Percentiles rank a stretch among this genome's conserved stretches.
phyloP scores from a whole-genome alignment of 1,140 invertebrate genomes.

The Triops cancriformis region DNA sequence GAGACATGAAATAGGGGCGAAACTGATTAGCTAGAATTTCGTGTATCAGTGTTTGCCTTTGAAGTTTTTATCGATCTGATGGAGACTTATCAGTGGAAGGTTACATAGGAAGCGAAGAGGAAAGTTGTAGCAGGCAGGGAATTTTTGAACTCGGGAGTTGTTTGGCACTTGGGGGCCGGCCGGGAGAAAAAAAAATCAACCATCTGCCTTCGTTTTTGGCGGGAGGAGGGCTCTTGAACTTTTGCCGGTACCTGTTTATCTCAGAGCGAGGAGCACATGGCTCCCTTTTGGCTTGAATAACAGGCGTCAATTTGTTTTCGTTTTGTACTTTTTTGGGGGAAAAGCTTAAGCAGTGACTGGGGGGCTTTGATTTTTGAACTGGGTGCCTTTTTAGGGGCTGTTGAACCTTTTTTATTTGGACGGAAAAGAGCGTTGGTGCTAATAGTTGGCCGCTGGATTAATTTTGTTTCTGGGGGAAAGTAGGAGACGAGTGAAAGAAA shows the following conservation, averaged over 20 bases:
- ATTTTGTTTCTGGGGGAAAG: too few relatives aligned
- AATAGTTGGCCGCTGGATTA: too few relatives aligned
- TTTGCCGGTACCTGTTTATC: background rate
- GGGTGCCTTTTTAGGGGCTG: background rate
- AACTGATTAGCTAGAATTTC: background rate
- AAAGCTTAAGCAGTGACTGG: background rate
- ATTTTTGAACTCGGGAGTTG: too few relatives aligned
- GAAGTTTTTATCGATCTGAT: background rate
- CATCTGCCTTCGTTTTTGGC: background rate
- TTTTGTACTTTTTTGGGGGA: background rate
- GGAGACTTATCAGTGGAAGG: background rate
- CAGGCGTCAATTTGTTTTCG: background rate
- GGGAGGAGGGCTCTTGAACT: background rate
- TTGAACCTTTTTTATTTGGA: background rate
- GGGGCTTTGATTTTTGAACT: background rate
- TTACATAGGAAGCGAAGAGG: background rate
- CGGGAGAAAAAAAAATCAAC: background rate
- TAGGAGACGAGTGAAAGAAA: too few relatives aligned
- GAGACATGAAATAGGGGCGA: too few relatives aligned
- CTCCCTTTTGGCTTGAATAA: background rate
- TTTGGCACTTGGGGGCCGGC: too few relatives aligned
- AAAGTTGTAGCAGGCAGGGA: background rate
- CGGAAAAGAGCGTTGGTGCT: too few relatives aligned
- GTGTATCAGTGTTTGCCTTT: background rate
- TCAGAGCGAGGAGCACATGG: background rate